Base-by-base conservation (phyloP, 2,113 vertebrate genomes). In the Bubalus kerabau region DNA sequence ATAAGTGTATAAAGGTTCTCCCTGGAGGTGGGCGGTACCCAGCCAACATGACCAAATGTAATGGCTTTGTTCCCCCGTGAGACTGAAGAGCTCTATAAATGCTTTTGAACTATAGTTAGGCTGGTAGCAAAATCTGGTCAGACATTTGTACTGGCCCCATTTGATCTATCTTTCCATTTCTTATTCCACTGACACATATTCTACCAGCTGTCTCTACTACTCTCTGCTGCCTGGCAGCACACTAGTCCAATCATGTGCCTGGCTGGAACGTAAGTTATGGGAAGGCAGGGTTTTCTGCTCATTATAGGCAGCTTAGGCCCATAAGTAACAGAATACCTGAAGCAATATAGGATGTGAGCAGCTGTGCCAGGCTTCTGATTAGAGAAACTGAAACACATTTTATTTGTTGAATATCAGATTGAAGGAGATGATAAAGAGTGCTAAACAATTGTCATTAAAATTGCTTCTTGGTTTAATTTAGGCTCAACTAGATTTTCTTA, bases 381-480 rank as follows among this genome's bases (percentile, higher is more conserved):
- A 92, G 36, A 97, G 56, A 84, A 90, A 87, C 21, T 9, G 40
- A 87, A 96, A 74, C 62, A 52, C 40, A 82, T 90, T 97, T 93
- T 84, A 78, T 90, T 94, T 87, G 36, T 90, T 97, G 90, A 96
- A 64, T 95, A 95, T 78, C 52, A 90, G 84, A 95, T 92, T 83
- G 80, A 96, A 97, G 71, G 50, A 93, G 95, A 93, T 96, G 46
- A 95, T 56, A 96, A 95, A 90, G 24, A 24, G 13, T 59, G 11
- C 71, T 90, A 67, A 50, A 57, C 76, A 62, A 81, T 94, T 96
- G 86, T 96, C 46, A 74, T 71, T n/a, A 46, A 16, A 96, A 93
- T 86, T 91, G 26, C 40, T 87, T 40, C 57, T 96, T 89, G 67
- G 56, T 95, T 97, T 97, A 91, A 93, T 97, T 98, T 96, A 96